Evolutionary conservation across 2,888 invertebrate species (phyloP).

Genomic region (Orthosia gracilis): DNA sequence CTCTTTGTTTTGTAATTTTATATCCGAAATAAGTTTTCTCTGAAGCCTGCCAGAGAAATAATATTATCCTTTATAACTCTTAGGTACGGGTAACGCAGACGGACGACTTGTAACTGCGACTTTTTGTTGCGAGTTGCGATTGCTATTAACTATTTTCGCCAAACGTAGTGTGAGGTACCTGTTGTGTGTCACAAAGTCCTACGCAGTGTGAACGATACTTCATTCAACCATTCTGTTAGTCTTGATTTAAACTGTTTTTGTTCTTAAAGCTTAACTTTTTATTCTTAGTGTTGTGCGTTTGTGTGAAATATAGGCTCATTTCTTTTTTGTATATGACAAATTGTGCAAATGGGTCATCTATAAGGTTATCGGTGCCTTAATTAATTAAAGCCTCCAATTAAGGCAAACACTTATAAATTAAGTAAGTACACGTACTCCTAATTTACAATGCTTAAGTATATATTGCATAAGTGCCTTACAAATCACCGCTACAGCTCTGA

Average conservation of each 20-base stretch:
- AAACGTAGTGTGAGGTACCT: too few relatives aligned
- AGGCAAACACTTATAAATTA: too few relatives aligned
- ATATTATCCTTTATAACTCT: slow-evolving; percentile 40
- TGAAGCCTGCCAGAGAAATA: slow-evolving; percentile 44
- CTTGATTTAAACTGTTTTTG: neutral
- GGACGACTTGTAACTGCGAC: neutral
- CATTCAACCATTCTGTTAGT: too few relatives aligned
- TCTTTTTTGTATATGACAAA: too few relatives aligned
- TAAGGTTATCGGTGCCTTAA: too few relatives aligned
- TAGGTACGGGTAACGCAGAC: neutral
- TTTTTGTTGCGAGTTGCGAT: neutral
- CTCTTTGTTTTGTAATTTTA: slow-evolving; percentile 60
- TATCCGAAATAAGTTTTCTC: slow-evolving; percentile 58
- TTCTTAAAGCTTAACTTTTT: neutral
- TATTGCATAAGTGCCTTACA: neutral
- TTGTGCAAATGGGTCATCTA: too few relatives aligned
- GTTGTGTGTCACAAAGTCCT: too few relatives aligned
- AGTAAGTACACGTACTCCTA: too few relatives aligned
- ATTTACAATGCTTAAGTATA: neutral
- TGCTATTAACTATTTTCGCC: neutral
- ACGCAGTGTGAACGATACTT: too few relatives aligned
- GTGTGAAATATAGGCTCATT: too few relatives aligned
- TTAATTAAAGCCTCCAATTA: too few relatives aligned
- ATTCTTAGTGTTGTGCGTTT: neutral
- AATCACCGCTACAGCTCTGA: neutral